Percentiles rank a stretch among this genome's conserved stretches.
Conservation (phyloP, 1,140 invertebrate species). For the Goniozus legneri region DNA sequence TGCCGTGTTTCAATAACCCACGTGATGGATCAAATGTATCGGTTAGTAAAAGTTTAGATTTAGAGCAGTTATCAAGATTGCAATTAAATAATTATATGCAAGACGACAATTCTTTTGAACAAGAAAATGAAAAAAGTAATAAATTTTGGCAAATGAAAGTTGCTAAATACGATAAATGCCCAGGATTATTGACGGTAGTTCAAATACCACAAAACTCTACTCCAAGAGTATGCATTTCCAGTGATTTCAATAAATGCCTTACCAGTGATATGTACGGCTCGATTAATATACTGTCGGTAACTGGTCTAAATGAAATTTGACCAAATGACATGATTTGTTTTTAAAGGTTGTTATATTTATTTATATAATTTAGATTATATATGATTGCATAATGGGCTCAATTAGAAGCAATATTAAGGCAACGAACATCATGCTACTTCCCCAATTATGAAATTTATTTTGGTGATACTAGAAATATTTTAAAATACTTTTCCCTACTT, state of each 20-base stretch:
- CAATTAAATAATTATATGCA: background rate
- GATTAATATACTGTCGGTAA: constrained; percentile 32
- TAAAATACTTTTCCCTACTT: too few relatives aligned
- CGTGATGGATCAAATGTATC: background rate
- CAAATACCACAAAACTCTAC: constrained; percentile 34
- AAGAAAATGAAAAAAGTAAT: background rate
- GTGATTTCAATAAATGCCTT: constrained; percentile 45
- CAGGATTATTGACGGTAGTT: constrained; percentile 35
- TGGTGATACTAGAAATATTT: too few relatives aligned
- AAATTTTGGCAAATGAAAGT: constrained; percentile 33
- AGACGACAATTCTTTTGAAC: background rate
- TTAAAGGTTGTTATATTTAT: too few relatives aligned
- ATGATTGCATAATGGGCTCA: too few relatives aligned
- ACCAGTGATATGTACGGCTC: constrained; percentile 43
- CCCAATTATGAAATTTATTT: too few relatives aligned
- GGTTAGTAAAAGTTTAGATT: background rate
- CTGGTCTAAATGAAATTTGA: background rate
- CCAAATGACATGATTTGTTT: too few relatives aligned
- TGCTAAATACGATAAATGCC: constrained; percentile 24
- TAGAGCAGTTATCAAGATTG: background rate
- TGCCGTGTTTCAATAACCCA: constrained; percentile 6
- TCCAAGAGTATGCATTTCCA: constrained; percentile 39
- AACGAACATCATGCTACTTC: too few relatives aligned
- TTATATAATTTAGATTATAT: too few relatives aligned
- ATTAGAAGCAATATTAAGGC: too few relatives aligned